phyloP scores from a whole-genome alignment of 1,140 invertebrate genomes.

The Drosophila cardini region DNA sequence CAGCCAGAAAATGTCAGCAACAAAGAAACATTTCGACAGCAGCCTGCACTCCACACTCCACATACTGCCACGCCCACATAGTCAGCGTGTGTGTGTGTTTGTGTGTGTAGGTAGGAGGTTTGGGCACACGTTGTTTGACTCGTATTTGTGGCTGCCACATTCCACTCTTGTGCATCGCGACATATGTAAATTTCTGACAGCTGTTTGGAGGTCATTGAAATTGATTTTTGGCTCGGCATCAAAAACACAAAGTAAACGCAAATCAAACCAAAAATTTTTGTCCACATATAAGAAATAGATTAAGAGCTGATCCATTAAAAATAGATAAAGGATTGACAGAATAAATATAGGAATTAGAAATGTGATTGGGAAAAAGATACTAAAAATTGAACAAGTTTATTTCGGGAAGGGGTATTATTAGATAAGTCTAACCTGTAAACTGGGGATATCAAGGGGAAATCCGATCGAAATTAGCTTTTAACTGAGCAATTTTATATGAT shows the following conservation, averaged over 20 bases:
- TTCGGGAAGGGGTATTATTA: no score
- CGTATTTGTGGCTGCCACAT: slow-evolving; percentile 35
- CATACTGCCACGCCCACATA: slow-evolving; percentile 50
- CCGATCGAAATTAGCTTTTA: no score
- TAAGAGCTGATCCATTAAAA: slow-evolving; percentile 5
- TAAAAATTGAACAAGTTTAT: no score
- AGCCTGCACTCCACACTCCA: slow-evolving; percentile 32
- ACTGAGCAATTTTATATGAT: no score
- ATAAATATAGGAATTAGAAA: no score
- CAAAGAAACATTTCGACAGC: slow-evolving; percentile 63
- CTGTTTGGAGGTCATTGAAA: slow-evolving; percentile 66
- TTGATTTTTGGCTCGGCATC: slow-evolving; percentile 51
- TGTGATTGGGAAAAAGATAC: no score
- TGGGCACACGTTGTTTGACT: slow-evolving; percentile 26
- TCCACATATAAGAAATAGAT: slow-evolving; percentile 7
- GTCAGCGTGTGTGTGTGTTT: slow-evolving; percentile 3
- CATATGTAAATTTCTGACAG: slow-evolving; percentile 70
- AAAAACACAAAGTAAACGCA: neutral
- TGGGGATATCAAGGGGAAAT: no score
- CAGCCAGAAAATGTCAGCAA: slow-evolving; percentile 72
- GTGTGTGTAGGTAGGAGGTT: neutral
- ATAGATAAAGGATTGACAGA: slow-evolving; percentile 7
- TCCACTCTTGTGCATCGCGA: slow-evolving; percentile 43
- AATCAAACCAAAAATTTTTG: slow-evolving; percentile 1
- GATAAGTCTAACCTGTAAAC: no score